Evolutionary conservation across 1,140 invertebrate genomes (phyloP).

Genomic region (Drosophila subpulchrella): DNA sequence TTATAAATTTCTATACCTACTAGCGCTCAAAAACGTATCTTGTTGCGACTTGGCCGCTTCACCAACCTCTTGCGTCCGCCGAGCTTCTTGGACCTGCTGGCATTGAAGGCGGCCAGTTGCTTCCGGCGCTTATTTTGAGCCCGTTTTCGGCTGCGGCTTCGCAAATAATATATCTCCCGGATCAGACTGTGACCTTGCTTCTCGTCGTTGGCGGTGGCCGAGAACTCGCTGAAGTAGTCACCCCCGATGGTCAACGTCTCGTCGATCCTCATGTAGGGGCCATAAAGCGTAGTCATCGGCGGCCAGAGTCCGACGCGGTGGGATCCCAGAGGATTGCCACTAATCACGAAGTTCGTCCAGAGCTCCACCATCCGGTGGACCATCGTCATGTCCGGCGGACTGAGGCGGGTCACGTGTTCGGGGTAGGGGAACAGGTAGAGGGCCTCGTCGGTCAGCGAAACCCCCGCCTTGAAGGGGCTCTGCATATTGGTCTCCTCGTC

Average conservation of each 20-base stretch:
- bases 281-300: slow-evolving; percentile 80
- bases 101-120: slow-evolving; percentile 17
- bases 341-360: slow-evolving; percentile 83
- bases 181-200: slow-evolving; percentile 70
- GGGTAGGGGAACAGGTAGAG: slow-evolving; percentile 82
- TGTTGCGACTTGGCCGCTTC: slow-evolving; percentile 68
- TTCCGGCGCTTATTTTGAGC: slow-evolving; percentile 38
- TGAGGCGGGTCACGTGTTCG: slow-evolving; percentile 69
- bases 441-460: slow-evolving; percentile 79
- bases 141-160: slow-evolving; percentile 51
- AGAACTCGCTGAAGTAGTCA: slow-evolving; percentile 80
- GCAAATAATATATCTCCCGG: slow-evolving; percentile 73
- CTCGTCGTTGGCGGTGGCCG: slow-evolving; percentile 73
- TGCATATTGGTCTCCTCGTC: slow-evolving; percentile 83
- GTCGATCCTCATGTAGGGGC: slow-evolving; percentile 81
- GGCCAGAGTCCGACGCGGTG: slow-evolving; percentile 76
- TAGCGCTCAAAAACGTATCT: slow-evolving; percentile 56
- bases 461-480: slow-evolving; percentile 79
- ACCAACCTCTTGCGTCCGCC: slow-evolving; percentile 61
- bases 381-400: slow-evolving; percentile 71
- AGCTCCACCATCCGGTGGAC: slow-evolving; percentile 80
- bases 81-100: slow-evolving; percentile 32
- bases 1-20: background rate
- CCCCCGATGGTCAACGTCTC: slow-evolving; percentile 74
- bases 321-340: slow-evolving; percentile 70